Conservation (phyloP, 2,113 vertebrate genomes). For the Hoplias malabaricus region DNA sequence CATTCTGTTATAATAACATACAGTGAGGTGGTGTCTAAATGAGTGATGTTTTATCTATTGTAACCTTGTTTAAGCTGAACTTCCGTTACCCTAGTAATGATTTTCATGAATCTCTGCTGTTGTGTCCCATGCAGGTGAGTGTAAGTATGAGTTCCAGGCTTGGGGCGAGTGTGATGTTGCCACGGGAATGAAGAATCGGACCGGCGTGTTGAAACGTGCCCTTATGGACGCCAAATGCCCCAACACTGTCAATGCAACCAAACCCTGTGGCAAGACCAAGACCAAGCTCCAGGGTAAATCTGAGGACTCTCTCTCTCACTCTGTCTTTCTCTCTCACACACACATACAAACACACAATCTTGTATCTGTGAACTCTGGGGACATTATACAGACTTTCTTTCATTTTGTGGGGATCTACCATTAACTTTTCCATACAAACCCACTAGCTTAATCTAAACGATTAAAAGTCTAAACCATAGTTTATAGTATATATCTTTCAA, state of each 20-base stretch:
- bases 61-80: too few species aligned
- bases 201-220: slow-evolving; percentile 87
- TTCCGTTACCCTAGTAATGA: background rate
- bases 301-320: background rate
- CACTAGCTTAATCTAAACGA: too few species aligned
- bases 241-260: slow-evolving; percentile 87
- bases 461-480: too few species aligned
- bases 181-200: slow-evolving; percentile 89
- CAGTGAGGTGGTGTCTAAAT: too few species aligned
- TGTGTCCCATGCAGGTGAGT: slow-evolving; percentile 79
- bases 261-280: slow-evolving; percentile 93
- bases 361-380: too few species aligned
- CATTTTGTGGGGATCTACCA: too few species aligned
- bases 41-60: too few species aligned
- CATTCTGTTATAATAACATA: too few species aligned
- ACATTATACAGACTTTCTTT: too few species aligned
- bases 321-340: background rate
- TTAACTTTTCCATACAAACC: too few species aligned
- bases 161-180: slow-evolving; percentile 95
- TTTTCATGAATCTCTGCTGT: background rate
- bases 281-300: slow-evolving; percentile 88
- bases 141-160: slow-evolving; percentile 94
- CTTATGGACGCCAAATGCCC: slow-evolving; percentile 91
- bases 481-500: too few species aligned
- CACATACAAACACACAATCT: background rate